Base-by-base conservation (phyloP, 2,797 vertebrate genomes). In the Sylvilagus floridanus region DNA sequence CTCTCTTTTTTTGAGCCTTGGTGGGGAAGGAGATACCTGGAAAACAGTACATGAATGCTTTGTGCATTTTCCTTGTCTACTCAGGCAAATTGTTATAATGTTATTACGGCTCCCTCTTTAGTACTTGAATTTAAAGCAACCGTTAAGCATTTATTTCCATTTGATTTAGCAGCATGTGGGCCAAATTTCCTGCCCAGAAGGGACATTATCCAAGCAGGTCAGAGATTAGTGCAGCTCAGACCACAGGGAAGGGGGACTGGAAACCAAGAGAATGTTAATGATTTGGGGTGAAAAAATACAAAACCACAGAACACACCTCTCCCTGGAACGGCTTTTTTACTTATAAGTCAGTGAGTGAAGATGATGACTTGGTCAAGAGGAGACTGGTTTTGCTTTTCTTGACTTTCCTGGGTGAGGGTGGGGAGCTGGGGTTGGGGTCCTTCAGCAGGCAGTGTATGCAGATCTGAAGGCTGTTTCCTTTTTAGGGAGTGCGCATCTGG, bases 281-380 rank as follows among this genome's bases (percentile, higher is more conserved):
- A 22, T 66, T 84, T 81, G 57, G 42, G 42, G 42, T 47, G 8
- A 47, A 47, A 47, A 47, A 47, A 47, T 47, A 47, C 8, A 47
- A 47, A 47, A 47, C 42, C 42, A 47, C 7, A 47, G 91, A 91
- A 68, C 63, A 68, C 37, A 90, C 6, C 83, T 71, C 14, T 52
- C 66, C 81, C 50, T 35, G 88, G 84, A 88, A 93, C 93, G 84
- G 68, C 68, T 87, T 95, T 92, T 82, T 62, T 17, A 14, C 24
- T 85, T 82, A 42, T 84, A 63, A 76, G 26, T 42, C 57, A n/a
- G 76, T 50, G 83, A 71, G 60, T 4, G 68, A 37, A 79, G 66
- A 81, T 50, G 69, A 50, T 82, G 47, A 73, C 69, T 93, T 14
- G 96, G 73, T 94, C 93, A 90, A 96, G 65, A 68, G 24, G 60